These are phyloP conservation scores for Notospermus geniculatus DNA, from an alignment of 1,140 invertebrate species.

Conservation along the genomic window DNA sequence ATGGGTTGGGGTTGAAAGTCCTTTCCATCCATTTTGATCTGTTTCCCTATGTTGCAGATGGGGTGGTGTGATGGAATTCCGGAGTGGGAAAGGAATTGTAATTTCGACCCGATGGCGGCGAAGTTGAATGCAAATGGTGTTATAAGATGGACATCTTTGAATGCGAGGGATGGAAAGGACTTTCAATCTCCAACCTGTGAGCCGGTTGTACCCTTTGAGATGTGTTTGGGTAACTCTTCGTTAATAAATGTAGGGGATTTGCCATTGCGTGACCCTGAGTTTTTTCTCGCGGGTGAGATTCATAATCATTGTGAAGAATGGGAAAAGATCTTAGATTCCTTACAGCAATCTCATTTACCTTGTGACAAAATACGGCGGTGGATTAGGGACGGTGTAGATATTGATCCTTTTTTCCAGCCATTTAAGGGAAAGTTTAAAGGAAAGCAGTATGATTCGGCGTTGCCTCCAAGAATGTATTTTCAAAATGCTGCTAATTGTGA, in stretches of 20 bases:
- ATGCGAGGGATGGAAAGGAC: no score
- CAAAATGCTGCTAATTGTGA: slow-evolving; percentile 18
- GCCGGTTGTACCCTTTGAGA: no score
- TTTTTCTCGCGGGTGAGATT: slow-evolving; percentile 15
- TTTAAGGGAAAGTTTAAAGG: slow-evolving; percentile 24
- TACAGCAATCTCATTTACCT: not conserved
- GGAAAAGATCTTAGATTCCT: slow-evolving; percentile 6
- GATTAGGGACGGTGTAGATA: slow-evolving; percentile 18
- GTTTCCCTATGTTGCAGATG: no score
- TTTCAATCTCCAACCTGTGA: no score
- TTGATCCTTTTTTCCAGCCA: slow-evolving; percentile 15
- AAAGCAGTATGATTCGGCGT: slow-evolving; percentile 15
- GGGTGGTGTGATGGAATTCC: no score
- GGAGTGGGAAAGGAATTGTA: no score
- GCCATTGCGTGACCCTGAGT: slow-evolving; percentile 11
- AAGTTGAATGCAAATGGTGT: no score
- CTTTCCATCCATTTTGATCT: no score
- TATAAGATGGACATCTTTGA: no score
- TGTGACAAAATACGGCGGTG: slow-evolving; percentile 2
- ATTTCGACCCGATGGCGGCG: no score
- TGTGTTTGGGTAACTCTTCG: not conserved
- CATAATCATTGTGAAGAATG: slow-evolving; percentile 10
- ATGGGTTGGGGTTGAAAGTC: no score
- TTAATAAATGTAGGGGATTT: not conserved
- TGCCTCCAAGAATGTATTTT: slow-evolving; percentile 20